Percentiles rank a stretch among this genome's conserved stretches.
Conservation (phyloP, 2,888 invertebrate species). For the Polia nebulosa region DNA sequence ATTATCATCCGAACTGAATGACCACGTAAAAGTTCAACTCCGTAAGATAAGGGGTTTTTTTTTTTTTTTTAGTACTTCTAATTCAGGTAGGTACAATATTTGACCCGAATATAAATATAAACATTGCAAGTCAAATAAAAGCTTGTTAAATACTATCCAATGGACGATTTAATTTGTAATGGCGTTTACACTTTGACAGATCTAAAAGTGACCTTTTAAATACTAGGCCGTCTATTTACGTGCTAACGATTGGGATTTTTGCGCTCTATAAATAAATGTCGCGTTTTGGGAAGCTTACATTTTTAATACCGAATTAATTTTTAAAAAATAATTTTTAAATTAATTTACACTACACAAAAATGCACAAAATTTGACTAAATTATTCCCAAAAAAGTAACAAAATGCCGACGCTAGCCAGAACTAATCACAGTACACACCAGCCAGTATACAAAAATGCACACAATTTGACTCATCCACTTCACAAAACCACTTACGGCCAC, state of each 20-base stretch:
- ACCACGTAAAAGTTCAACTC: no score
- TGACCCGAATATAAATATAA: no score
- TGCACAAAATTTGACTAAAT: not conserved
- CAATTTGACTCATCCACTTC: not conserved
- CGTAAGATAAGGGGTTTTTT: no score
- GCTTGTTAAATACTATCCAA: no score
- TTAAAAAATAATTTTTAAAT: no score
- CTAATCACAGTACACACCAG: not conserved
- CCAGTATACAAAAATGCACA: slow-evolving; percentile 7
- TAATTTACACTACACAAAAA: not conserved
- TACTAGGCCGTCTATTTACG: not conserved
- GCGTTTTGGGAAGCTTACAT: not conserved
- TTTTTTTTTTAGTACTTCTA: no score
- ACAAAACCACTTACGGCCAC: slow-evolving; percentile 10
- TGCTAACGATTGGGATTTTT: not conserved
- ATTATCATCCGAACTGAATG: no score
- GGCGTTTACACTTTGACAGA: not conserved
- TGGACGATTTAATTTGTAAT: not conserved
- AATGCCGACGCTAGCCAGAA: not conserved
- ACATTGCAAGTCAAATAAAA: no score
- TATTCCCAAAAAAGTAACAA: not conserved
- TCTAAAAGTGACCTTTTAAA: not conserved
- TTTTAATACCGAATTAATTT: slow-evolving; percentile 10
- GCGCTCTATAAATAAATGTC: slow-evolving; percentile 1
- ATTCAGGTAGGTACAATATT: no score